Conservation (phyloP, 2,113 vertebrate species). For the Sphyrna mokarran region DNA sequence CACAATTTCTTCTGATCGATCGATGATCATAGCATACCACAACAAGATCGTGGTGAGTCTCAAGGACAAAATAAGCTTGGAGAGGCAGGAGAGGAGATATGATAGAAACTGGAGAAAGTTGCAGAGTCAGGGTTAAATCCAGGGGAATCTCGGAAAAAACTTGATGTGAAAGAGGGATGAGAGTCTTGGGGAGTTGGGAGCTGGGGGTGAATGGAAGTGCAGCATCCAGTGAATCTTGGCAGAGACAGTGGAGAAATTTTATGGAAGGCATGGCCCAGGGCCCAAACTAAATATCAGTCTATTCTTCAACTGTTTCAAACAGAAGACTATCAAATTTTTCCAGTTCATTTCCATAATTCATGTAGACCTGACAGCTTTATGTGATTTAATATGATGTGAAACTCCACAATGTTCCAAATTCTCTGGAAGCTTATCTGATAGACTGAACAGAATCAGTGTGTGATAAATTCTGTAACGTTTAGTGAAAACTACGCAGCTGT, state of each 20-base stretch:
- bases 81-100: background rate
- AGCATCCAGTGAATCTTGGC: background rate
- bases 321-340: background rate
- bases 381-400: background rate
- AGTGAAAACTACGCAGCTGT: background rate
- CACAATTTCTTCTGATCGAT: too few species aligned
- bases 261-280: background rate
- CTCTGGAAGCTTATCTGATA: background rate
- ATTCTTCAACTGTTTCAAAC: background rate
- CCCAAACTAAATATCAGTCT: background rate
- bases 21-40: background rate
- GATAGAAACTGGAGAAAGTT: background rate
- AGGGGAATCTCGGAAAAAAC: background rate
- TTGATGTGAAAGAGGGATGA: background rate
- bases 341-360: background rate
- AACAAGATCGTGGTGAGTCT: background rate
- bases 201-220: background rate
- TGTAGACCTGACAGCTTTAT: background rate
- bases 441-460: background rate
- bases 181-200: too few species aligned
- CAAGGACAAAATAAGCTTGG: background rate
- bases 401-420: background rate
- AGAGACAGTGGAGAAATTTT: background rate
- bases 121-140: background rate
- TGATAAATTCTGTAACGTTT: background rate